phyloP scores from a whole-genome alignment of 2,113 vertebrate genomes.

The Phodopus roborovskii region DNA sequence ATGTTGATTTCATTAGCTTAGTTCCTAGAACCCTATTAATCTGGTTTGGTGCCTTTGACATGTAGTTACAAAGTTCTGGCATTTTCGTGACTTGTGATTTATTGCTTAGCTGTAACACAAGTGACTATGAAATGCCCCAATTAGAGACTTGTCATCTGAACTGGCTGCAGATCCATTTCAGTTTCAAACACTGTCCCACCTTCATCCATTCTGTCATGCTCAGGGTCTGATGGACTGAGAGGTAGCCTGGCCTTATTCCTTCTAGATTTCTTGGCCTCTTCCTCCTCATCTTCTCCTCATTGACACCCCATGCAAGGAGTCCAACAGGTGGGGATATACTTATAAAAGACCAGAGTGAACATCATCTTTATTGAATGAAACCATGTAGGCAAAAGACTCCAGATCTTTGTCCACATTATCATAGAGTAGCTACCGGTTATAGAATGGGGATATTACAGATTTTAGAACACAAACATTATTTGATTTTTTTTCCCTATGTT shows the following conservation, averaged over 20 bases:
- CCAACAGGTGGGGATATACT: neutral
- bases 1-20: conserved; percentile 53
- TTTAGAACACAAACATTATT: neutral
- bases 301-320: neutral
- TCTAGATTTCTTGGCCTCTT: neutral
- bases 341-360: neutral
- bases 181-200: neutral
- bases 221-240: neutral
- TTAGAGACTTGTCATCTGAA: neutral
- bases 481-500: neutral
- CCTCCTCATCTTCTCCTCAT: neutral
- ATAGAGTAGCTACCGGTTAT: neutral
- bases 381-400: neutral
- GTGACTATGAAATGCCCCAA: neutral
- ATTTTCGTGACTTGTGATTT: conserved; percentile 39
- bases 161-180: neutral
- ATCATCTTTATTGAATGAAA: neutral
- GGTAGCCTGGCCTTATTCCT: neutral
- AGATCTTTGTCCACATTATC: neutral
- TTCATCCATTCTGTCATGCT: neutral
- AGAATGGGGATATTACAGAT: neutral
- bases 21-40: conserved; percentile 36
- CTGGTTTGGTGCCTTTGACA: conserved; percentile 32
- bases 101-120: conserved; percentile 26
- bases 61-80: conserved; percentile 15